Evolutionary conservation across 2,113 vertebrate species (phyloP).

Genomic region (Crotophaga sulcirostris): DNA sequence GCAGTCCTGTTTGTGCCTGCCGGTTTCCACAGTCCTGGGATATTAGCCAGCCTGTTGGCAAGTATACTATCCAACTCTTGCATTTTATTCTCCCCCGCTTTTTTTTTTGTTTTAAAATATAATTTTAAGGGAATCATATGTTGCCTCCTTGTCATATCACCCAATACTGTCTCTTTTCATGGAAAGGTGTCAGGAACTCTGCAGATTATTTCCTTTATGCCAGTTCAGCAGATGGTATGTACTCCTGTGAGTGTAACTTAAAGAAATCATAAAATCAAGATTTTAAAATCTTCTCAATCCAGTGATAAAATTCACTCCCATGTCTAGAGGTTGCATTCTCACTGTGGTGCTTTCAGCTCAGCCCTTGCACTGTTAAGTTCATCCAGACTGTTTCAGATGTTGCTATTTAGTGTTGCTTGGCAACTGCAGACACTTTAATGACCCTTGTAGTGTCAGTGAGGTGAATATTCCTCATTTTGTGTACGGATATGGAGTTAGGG

Average conservation of each 20-base stretch:
- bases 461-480: neutral
- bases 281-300: neutral
- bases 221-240: neutral
- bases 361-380: neutral
- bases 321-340: neutral
- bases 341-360: neutral
- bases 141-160: neutral
- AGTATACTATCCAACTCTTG: neutral
- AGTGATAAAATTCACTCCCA: neutral
- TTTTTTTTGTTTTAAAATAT: neutral
- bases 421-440: slow-evolving; percentile 27
- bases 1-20: neutral
- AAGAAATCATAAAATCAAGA: neutral
- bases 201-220: neutral
- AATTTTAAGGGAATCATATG: neutral
- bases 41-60: slow-evolving; percentile 26
- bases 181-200: neutral
- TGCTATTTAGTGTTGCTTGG: slow-evolving; percentile 41
- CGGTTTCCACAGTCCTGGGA: slow-evolving; percentile 14
- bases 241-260: neutral
- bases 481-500: neutral
- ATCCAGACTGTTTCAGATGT: slow-evolving; percentile 6
- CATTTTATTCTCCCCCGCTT: neutral
- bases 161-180: neutral
- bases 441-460: neutral